phyloP scores from a whole-genome alignment of 2,797 vertebrate species.

The Chelmon rostratus region DNA sequence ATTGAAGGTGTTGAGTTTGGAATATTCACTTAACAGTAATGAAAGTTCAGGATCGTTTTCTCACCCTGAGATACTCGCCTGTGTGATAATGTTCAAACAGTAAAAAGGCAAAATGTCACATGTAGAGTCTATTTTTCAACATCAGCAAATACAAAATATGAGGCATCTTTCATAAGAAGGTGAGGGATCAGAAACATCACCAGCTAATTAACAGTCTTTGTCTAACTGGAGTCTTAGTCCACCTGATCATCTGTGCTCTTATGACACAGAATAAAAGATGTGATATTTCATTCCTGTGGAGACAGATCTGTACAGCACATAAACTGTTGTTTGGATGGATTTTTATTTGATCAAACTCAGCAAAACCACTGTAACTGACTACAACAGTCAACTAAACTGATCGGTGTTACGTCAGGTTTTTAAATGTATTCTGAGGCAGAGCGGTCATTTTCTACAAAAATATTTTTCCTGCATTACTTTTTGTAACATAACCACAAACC shows the following conservation, averaged over 20 bases:
- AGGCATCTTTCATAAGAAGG: not conserved
- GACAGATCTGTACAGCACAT: not conserved
- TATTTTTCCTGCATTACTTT: not conserved
- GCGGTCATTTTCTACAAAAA: no score
- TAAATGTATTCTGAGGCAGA: no score
- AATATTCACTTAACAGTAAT: slow-evolving; percentile 2
- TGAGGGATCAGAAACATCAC: not conserved
- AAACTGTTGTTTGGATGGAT: not conserved
- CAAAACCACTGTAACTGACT: no score
- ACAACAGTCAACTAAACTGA: not conserved
- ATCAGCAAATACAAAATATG: not conserved
- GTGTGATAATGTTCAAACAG: not conserved
- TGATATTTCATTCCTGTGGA: not conserved
- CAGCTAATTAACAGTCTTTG: not conserved
- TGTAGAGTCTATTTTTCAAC: not conserved
- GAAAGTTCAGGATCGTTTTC: not conserved
- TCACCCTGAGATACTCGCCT: not conserved
- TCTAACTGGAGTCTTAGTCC: not conserved
- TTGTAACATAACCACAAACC: not conserved
- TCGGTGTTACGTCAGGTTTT: no score
- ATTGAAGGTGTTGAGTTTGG: not conserved
- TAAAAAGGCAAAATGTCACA: not conserved
- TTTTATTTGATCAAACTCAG: not conserved
- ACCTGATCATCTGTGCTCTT: not conserved
- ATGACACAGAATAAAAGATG: not conserved